Percentiles rank a stretch among this genome's conserved stretches.
phyloP scores from a whole-genome alignment of 2,888 invertebrate genomes.

The Diarsia brunnea region DNA sequence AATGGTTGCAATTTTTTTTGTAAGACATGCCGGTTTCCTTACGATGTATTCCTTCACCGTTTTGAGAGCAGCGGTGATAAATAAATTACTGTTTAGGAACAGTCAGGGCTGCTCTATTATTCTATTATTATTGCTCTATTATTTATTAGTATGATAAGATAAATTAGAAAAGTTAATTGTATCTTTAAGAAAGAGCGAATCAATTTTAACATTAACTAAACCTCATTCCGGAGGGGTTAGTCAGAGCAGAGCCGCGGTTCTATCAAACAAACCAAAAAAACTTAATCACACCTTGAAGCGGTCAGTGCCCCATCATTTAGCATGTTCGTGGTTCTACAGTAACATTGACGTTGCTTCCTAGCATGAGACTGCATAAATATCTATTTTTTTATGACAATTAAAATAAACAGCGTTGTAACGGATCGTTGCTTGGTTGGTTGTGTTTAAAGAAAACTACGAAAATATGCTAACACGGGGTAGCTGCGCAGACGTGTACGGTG shows the following conservation, averaged over 20 bases:
- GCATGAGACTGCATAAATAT: conserved; percentile 11
- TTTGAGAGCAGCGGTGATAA: too few relatives aligned
- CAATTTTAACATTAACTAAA: background rate
- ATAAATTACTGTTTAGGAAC: too few relatives aligned
- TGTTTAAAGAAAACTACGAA: too few relatives aligned
- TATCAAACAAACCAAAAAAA: background rate
- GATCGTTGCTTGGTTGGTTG: too few relatives aligned
- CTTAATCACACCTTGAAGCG: background rate
- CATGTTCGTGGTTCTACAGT: background rate
- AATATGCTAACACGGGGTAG: too few relatives aligned
- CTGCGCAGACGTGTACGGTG: too few relatives aligned
- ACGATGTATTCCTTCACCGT: too few relatives aligned
- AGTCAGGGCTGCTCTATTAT: too few relatives aligned
- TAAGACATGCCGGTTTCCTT: too few relatives aligned
- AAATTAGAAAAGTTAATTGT: background rate
- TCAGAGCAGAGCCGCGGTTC: background rate
- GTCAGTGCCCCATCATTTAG: conserved; percentile 23
- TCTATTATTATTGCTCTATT: too few relatives aligned
- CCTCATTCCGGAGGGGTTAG: background rate
- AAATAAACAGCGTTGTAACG: background rate
- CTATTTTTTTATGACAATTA: background rate
- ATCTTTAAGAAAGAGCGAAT: background rate
- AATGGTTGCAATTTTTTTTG: too few relatives aligned
- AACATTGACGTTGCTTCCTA: background rate
- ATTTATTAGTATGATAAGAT: too few relatives aligned